These are phyloP conservation scores for Orthonyx spaldingii DNA, from an alignment of 2,113 vertebrate genomes.

Conservation along the genomic window DNA sequence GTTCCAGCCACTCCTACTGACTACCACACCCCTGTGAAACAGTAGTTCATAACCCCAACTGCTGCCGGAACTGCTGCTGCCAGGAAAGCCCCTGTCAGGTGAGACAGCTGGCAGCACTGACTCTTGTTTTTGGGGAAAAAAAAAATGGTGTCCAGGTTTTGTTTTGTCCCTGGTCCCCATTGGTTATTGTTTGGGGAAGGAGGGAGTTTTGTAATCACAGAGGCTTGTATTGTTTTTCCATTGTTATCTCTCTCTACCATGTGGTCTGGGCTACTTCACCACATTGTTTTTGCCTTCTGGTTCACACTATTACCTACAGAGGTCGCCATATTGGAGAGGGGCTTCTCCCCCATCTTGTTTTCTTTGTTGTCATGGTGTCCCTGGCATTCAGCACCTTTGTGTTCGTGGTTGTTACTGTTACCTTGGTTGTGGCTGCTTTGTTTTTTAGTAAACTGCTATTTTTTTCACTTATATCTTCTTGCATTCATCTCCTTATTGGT, in stretches of 20 bases:
- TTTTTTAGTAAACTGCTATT: neutral
- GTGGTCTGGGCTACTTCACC: neutral
- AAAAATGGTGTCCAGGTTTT: neutral
- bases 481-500: neutral
- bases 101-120: neutral
- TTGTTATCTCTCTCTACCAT: neutral
- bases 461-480: neutral
- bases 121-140: neutral
- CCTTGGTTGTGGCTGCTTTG: neutral
- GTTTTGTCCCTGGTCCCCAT: neutral
- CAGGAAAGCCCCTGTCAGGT: neutral
- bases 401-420: neutral
- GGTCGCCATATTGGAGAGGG: too few species aligned
- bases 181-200: neutral
- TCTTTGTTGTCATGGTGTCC: neutral
- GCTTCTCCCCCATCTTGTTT: neutral
- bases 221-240: neutral
- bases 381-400: neutral
- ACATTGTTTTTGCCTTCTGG: neutral
- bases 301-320: neutral
- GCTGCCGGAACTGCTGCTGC: neutral
- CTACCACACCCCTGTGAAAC: neutral
- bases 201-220: fast-evolving
- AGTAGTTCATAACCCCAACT: neutral
- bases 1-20: neutral